Conservation (phyloP, 2,888 invertebrate species). For the Eupithecia tripunctaria region DNA sequence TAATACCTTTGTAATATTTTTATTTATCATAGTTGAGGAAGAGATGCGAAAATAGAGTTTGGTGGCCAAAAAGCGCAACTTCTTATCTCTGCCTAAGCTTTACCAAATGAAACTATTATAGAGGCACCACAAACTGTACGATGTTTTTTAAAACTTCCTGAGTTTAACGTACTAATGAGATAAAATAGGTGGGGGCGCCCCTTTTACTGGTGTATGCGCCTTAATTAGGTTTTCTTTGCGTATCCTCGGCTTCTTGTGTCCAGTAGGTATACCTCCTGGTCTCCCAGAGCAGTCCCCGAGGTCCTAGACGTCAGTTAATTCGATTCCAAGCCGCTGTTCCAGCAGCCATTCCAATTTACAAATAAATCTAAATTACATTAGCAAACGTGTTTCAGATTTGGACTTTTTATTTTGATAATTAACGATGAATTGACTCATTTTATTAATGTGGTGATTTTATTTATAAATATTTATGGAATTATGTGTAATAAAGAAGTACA, state of each 20-base stretch:
- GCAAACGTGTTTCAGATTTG: not conserved
- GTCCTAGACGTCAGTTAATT: slow-evolving; percentile 32
- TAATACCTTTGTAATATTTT: too few species aligned
- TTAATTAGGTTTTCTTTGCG: not conserved
- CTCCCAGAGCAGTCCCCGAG: slow-evolving; percentile 15
- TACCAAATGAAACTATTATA: too few species aligned
- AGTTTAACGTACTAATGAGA: too few species aligned
- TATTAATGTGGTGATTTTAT: not conserved
- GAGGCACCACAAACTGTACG: too few species aligned
- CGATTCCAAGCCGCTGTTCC: slow-evolving; percentile 27
- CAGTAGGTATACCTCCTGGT: not conserved
- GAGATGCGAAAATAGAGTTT: too few species aligned
- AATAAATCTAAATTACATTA: slow-evolving; percentile 20
- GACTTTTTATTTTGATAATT: not conserved
- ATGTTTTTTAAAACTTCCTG: too few species aligned
- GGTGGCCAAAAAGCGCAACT: too few species aligned
- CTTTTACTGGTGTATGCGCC: too few species aligned
- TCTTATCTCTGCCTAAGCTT: too few species aligned
- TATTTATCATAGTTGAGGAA: too few species aligned
- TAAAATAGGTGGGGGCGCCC: too few species aligned
- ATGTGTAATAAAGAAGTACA: too few species aligned
- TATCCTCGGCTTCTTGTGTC: not conserved
- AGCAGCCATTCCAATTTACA: slow-evolving; percentile 20
- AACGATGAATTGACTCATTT: not conserved
- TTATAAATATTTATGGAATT: not conserved